Percentiles rank a stretch among this genome's conserved stretches.
Conservation (phyloP, 92 coral and sea anemone species). For the Porites lobata region DNA sequence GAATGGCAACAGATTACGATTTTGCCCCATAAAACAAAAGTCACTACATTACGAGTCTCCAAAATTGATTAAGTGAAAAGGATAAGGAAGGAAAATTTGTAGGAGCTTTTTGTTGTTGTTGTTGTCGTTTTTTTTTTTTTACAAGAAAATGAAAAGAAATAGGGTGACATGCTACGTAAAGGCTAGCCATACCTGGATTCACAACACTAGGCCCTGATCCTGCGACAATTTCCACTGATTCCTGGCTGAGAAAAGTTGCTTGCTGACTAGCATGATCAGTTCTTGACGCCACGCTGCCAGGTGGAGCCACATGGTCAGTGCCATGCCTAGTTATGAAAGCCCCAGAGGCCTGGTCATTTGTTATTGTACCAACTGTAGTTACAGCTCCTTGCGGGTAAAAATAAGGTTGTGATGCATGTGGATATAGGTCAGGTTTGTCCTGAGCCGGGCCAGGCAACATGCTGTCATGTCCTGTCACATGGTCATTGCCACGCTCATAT, state of each 20-base stretch:
- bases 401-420: not conserved
- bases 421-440: not conserved
- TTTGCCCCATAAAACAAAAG: too few relatives aligned
- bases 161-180: too few relatives aligned
- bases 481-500: conserved; percentile 10
- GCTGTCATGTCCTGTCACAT: conserved; percentile 10
- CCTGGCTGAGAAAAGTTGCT: conserved; percentile 56
- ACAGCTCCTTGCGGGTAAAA: conserved; percentile 2
- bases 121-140: too few relatives aligned
- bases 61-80: too few relatives aligned
- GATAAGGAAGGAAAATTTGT: too few relatives aligned
- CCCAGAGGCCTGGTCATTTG: not conserved
- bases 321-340: not conserved
- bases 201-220: conserved; percentile 59
- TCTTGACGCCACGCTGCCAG: not conserved
- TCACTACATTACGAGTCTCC: too few relatives aligned
- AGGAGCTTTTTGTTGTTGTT: too few relatives aligned
- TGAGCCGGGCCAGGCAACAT: not conserved
- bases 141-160: not conserved
- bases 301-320: conserved; percentile 7
- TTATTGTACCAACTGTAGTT: conserved; percentile 7
- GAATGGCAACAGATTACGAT: too few relatives aligned
- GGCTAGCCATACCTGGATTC: conserved; percentile 18
- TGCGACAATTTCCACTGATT: conserved; percentile 48
- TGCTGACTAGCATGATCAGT: conserved; percentile 27